These are phyloP conservation scores for Dasyurus viverrinus DNA, from an alignment of 2,113 vertebrate genomes.

Conservation along the genomic window DNA sequence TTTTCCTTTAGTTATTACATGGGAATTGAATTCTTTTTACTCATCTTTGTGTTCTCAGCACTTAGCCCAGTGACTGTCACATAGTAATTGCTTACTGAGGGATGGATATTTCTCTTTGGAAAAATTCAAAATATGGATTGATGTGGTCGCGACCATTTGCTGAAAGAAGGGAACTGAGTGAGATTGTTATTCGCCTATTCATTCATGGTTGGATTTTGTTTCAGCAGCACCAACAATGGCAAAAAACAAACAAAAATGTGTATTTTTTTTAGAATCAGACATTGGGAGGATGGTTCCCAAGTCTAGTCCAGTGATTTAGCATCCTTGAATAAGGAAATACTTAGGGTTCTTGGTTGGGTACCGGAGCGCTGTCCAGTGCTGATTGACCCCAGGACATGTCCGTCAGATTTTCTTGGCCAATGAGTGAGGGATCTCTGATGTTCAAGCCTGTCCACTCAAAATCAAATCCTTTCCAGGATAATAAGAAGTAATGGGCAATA, in stretches of 20 bases:
- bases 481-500: neutral
- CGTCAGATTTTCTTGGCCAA: neutral
- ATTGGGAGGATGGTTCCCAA: neutral
- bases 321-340: neutral
- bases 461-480: neutral
- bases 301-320: neutral
- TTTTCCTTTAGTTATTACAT: neutral
- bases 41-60: neutral
- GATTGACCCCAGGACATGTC: neutral
- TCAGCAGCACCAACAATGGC: neutral
- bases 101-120: neutral
- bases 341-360: too few species aligned
- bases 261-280: neutral
- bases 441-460: neutral
- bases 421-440: neutral
- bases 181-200: neutral
- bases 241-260: neutral
- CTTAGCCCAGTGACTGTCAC: neutral
- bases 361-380: neutral
- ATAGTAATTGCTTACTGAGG: neutral
- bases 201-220: neutral
- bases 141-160: neutral
- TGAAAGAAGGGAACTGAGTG: neutral
- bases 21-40: neutral
- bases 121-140: neutral